Conservation (phyloP, 2,888 invertebrate genomes). For the Xiphydria camelus region DNA sequence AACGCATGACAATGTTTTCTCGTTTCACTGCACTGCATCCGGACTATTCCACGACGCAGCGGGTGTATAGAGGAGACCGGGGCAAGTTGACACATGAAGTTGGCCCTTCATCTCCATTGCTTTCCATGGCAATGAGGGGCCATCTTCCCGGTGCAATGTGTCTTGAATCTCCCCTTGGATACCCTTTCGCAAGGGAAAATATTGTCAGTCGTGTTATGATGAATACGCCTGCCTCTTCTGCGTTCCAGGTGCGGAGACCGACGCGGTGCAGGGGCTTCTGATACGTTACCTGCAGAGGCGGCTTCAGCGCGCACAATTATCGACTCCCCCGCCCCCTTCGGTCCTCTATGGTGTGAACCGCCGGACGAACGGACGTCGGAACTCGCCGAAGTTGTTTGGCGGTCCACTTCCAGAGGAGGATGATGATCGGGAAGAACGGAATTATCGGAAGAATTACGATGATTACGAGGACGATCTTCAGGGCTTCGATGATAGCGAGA, state of each 20-base stretch:
- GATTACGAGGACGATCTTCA: constrained; percentile 48
- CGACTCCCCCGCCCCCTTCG: constrained; percentile 45
- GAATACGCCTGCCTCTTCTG: constrained; percentile 35
- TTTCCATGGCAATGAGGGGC: too few species aligned
- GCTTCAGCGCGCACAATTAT: constrained; percentile 41
- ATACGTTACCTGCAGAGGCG: constrained; percentile 46
- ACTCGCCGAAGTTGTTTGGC: neutral
- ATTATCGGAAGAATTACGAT: constrained; percentile 39
- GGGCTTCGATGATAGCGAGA: constrained; percentile 45
- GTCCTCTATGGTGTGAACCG: constrained; percentile 41
- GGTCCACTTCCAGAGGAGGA: neutral
- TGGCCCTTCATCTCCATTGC: neutral
- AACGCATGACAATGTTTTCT: constrained; percentile 32
- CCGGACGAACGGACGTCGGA: constrained; percentile 33
- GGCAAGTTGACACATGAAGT: too few species aligned
- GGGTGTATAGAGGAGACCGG: too few species aligned
- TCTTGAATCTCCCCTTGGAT: too few species aligned
- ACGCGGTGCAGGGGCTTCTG: constrained; percentile 45
- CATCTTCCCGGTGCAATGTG: too few species aligned
- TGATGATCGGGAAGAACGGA: constrained; percentile 24
- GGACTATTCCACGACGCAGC: too few species aligned
- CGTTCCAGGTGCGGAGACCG: constrained; percentile 44
- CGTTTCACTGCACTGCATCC: constrained; percentile 14
- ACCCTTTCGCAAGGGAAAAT: constrained; percentile 23
- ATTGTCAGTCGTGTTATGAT: constrained; percentile 33